phyloP scores from a whole-genome alignment of 2,797 vertebrate species.

The Artibeus lituratus region DNA sequence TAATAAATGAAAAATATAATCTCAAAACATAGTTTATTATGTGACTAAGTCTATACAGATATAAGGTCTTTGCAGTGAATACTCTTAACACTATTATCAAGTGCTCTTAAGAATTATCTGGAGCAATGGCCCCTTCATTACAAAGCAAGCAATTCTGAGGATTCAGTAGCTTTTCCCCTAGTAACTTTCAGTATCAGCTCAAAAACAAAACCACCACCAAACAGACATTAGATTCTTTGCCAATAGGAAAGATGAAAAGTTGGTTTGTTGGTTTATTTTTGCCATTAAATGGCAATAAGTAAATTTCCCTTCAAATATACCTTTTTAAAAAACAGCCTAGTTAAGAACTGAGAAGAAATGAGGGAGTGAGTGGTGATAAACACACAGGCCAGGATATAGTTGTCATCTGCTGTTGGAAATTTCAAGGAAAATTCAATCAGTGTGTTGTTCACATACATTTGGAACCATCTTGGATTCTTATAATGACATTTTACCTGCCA shows the following conservation, averaged over 20 bases:
- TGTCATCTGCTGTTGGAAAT: neutral
- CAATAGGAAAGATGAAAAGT: neutral
- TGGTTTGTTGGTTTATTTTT: neutral
- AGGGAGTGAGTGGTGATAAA: neutral
- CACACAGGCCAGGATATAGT: neutral
- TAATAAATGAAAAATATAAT: neutral
- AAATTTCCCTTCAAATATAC: neutral
- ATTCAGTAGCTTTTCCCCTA: neutral
- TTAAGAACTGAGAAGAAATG: neutral
- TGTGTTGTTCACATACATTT: neutral
- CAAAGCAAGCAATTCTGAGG: neutral
- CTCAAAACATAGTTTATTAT: neutral
- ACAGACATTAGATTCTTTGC: neutral
- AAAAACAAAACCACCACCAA: neutral
- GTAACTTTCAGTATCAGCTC: neutral
- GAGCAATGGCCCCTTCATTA: neutral
- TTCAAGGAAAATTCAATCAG: neutral
- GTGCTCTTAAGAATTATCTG: neutral
- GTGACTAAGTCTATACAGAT: neutral
- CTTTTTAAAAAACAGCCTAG: neutral
- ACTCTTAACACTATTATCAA: neutral
- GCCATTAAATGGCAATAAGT: neutral
- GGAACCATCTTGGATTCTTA: neutral
- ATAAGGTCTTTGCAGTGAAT: neutral
- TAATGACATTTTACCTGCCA: neutral